These are phyloP conservation scores for Tinea pellionella DNA, from an alignment of 2,888 invertebrate species.

Conservation along the genomic window DNA sequence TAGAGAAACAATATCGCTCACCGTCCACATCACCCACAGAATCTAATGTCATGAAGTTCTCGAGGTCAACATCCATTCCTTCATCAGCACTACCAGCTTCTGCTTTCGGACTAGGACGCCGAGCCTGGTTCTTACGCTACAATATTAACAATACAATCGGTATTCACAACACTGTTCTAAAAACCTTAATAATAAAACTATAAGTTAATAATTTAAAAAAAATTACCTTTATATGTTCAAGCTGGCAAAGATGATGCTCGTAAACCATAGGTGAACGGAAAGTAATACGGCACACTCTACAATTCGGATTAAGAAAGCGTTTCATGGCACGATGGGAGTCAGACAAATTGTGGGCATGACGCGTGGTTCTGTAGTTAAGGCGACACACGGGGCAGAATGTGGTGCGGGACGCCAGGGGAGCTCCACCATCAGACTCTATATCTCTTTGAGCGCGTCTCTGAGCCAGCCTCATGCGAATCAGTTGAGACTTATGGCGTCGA, in stretches of 20 bases:
- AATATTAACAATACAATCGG: background rate
- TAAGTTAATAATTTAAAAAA: conserved; percentile 10
- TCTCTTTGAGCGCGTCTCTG: conserved; percentile 82
- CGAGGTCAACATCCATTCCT: conserved; percentile 80
- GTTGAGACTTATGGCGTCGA: conserved; percentile 77
- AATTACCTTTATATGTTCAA: conserved; percentile 86
- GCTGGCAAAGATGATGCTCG: conserved; percentile 84
- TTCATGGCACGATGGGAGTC: conserved; percentile 87
- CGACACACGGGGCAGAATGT: conserved; percentile 82
- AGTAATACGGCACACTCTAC: conserved; percentile 79
- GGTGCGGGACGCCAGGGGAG: conserved; percentile 70
- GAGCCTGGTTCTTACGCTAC: conserved; percentile 41
- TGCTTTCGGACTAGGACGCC: conserved; percentile 57
- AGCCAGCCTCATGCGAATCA: conserved; percentile 81
- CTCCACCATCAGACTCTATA: conserved; percentile 77
- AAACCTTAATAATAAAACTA: conserved; percentile 1
- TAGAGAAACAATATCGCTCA: conserved; percentile 31
- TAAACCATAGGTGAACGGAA: conserved; percentile 88
- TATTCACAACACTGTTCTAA: background rate
- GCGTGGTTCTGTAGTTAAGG: conserved; percentile 79
- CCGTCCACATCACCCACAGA: conserved; percentile 88
- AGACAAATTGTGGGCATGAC: conserved; percentile 81
- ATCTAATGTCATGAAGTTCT: conserved; percentile 89
- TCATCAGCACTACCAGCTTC: conserved; percentile 76
- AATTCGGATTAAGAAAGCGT: conserved; percentile 85